Conservation (phyloP, 2,888 invertebrate species). For the Folsomia candida region DNA sequence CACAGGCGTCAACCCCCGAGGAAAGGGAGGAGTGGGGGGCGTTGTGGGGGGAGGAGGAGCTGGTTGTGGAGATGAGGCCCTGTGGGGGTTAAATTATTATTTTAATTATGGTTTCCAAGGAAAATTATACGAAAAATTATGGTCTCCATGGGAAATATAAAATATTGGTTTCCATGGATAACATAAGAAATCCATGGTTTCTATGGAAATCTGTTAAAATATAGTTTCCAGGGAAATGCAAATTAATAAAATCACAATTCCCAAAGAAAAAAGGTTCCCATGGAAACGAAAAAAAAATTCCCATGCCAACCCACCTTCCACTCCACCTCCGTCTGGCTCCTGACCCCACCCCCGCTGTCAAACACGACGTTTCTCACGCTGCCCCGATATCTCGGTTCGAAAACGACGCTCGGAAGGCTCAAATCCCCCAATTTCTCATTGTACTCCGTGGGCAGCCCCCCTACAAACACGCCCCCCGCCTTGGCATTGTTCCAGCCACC, state of each 20-base stretch:
- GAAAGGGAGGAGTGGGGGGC: too few species aligned
- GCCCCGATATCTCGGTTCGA: slow-evolving; percentile 88
- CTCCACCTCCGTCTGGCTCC: slow-evolving; percentile 82
- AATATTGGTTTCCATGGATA: too few species aligned
- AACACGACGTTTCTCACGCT: slow-evolving; percentile 88
- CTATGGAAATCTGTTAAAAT: too few species aligned
- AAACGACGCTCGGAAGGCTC: slow-evolving; percentile 85
- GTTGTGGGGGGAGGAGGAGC: too few species aligned
- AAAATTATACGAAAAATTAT: neutral
- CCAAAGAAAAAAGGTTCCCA: too few species aligned
- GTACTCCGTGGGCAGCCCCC: slow-evolving; percentile 93
- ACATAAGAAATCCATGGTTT: too few species aligned
- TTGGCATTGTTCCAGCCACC: neutral
- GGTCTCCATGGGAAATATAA: neutral
- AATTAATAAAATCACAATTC: too few species aligned
- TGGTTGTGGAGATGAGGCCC: slow-evolving; percentile 44
- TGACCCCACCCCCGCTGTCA: slow-evolving; percentile 67
- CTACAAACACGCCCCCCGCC: slow-evolving; percentile 78
- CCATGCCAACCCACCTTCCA: slow-evolving; percentile 54
- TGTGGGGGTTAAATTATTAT: too few species aligned
- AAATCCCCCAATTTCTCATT: slow-evolving; percentile 79
- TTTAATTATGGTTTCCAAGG: neutral
- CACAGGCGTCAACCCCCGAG: slow-evolving; percentile 48
- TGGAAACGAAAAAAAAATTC: too few species aligned
- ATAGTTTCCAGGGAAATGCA: too few species aligned